Evolutionary conservation across 2,113 vertebrate genomes (phyloP).

Genomic region (Crotalus tigris): DNA sequence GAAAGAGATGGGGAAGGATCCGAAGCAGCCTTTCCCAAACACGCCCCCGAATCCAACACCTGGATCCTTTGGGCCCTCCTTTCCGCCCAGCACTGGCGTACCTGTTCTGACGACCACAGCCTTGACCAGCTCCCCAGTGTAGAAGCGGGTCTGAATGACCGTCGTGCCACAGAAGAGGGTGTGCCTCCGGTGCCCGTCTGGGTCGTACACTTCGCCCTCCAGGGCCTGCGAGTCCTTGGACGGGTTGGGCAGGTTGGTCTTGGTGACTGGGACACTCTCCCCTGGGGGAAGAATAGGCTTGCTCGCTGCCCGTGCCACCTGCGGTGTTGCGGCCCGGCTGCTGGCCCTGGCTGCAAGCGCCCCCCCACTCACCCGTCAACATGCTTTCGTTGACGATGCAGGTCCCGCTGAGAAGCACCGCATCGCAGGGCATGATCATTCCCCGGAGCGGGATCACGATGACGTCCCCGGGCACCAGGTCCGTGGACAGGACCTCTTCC

Average conservation of each 20-base stretch:
- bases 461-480: conserved; percentile 93
- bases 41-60: neutral
- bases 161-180: conserved; percentile 95
- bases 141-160: conserved; percentile 96
- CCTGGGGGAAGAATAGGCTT: conserved; percentile 66
- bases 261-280: conserved; percentile 97
- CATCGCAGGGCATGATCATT: conserved; percentile 95
- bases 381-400: conserved; percentile 99
- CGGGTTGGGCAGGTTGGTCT: conserved; percentile 93
- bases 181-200: conserved; percentile 88
- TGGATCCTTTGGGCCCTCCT: neutral
- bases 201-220: conserved; percentile 76
- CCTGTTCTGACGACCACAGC: conserved; percentile 94
- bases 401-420: conserved; percentile 91
- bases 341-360: neutral
- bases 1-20: neutral
- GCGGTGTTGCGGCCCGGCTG: fast-evolving
- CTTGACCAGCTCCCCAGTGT: conserved; percentile 91
- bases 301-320: neutral
- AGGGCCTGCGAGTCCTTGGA: conserved; percentile 65
- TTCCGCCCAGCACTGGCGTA: conserved; percentile 38
- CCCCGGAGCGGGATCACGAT: conserved; percentile 93
- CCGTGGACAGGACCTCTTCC: conserved; percentile 91
- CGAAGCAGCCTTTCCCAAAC: neutral
- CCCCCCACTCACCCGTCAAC: conserved; percentile 85